A percentile compares a stretch with the other conserved stretches of the same genome.
phyloP scores from a whole-genome alignment of 2,113 vertebrate species.

The Coryphaenoides rupestris region DNA sequence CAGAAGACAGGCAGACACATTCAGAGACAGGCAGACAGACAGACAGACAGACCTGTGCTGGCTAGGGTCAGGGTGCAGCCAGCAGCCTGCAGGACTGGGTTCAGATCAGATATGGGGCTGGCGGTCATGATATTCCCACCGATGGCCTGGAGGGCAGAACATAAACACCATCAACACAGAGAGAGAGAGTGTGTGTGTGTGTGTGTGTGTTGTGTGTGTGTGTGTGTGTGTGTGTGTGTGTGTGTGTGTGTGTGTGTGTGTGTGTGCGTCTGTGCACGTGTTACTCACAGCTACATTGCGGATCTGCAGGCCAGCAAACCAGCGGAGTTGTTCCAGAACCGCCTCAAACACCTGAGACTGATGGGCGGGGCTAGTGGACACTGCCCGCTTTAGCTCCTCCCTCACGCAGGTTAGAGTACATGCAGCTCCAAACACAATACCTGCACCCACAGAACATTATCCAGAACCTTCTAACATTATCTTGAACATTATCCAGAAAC shows the following conservation, averaged over 20 bases:
- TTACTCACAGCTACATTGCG: slow-evolving; percentile 90
- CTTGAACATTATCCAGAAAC: too few species aligned
- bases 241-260: slow-evolving; percentile 1
- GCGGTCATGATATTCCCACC: slow-evolving; percentile 97
- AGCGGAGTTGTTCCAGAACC: slow-evolving; percentile 86
- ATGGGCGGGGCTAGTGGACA: slow-evolving; percentile 70
- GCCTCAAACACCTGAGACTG: slow-evolving; percentile 83
- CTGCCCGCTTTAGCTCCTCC: slow-evolving; percentile 66
- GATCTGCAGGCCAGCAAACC: slow-evolving; percentile 93
- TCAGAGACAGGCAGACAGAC: neutral
- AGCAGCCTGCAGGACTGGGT: slow-evolving; percentile 91
- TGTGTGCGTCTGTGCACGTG: slow-evolving; percentile 2
- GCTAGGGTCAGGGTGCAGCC: slow-evolving; percentile 79
- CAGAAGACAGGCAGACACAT: neutral
- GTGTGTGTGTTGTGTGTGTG: neutral
- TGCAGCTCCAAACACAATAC: slow-evolving; percentile 83
- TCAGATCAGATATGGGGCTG: slow-evolving; percentile 97
- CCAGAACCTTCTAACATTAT: neutral
- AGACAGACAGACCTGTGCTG: slow-evolving; percentile 74
- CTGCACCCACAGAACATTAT: slow-evolving; percentile 50
- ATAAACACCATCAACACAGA: neutral
- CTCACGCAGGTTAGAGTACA: slow-evolving; percentile 79
- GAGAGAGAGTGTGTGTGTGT: neutral
- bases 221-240: neutral
- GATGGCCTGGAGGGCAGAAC: slow-evolving; percentile 73